Conservation (phyloP, 2,888 invertebrate genomes). For the Yponomeuta malinellus region DNA sequence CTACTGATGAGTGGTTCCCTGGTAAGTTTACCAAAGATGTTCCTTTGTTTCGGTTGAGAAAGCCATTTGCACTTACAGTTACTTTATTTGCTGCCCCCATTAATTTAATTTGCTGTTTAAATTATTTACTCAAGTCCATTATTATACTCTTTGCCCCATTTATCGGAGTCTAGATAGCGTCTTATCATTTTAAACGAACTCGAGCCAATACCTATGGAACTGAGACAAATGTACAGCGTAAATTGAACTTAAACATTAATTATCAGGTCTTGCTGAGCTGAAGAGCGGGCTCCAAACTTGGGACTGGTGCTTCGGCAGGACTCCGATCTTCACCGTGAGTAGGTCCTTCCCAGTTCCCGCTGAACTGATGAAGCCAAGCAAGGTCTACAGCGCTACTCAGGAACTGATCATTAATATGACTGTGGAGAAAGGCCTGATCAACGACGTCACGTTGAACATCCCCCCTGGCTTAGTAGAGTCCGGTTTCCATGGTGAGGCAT, state of each 20-base stretch:
- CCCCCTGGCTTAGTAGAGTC: conserved; percentile 77
- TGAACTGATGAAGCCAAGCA: conserved; percentile 61
- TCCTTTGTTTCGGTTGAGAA: neutral
- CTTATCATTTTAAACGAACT: neutral
- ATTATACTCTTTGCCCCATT: neutral
- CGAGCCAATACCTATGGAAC: neutral
- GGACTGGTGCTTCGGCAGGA: conserved; percentile 93
- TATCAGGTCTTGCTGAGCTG: conserved; percentile 80
- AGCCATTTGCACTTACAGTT: neutral
- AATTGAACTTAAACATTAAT: neutral
- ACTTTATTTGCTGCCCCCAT: neutral
- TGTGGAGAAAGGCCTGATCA: conserved; percentile 79
- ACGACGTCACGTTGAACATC: conserved; percentile 79
- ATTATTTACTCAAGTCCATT: neutral
- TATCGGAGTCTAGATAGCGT: conserved; percentile 2
- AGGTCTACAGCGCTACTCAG: conserved; percentile 53
- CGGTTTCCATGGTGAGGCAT: conserved; percentile 78
- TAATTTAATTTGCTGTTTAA: neutral
- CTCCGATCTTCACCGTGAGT: conserved; percentile 88
- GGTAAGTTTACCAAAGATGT: conserved; percentile 58
- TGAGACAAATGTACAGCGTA: conserved; percentile 4
- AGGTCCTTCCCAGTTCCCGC: conserved; percentile 78
- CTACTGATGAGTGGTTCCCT: conserved; percentile 92
- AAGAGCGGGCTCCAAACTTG: conserved; percentile 83
- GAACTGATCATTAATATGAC: conserved; percentile 78